Base-by-base conservation (phyloP, 1,140 invertebrate species). In the Zaprionus gabonicus region DNA sequence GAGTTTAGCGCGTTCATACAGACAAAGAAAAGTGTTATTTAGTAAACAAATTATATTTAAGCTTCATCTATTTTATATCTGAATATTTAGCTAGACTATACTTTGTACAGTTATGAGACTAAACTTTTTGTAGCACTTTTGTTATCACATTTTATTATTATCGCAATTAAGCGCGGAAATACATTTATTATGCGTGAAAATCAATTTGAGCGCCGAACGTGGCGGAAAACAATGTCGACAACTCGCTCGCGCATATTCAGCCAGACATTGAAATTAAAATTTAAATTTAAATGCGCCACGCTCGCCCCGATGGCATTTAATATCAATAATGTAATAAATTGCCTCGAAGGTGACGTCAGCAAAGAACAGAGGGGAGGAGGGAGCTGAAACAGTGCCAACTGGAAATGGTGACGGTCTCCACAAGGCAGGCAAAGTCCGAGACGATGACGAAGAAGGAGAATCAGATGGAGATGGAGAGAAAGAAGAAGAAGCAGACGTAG, bases 271-370 rank as follows among this genome's bases (percentile, higher is more conserved):
- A 15, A 49, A 64, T 71, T 74, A 41, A 58, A 64, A 78, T 78
- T 80, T 68, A 78, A 78, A 83, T 87, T 70, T 70, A 78, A 83
- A 75, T 83, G 58, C 72, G 77, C 58, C 46, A 25, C 59, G 46
- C 46, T 49, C 57, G 23, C 57, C 70, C 34, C 53, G 31, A 53
- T 17, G 34, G 67, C 71, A 86, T 82, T 87, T 83, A 83, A 88
- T 81, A 84, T 83, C 81, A 81, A 88, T 87, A 87, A 83, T 72
- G 81, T 75, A 78, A 87, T 88, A 88, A 88, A 87, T 87, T 72
- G 56, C 46, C 6, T 41, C 49, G 63, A 51, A 60, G 36, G 53
- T 70, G 49, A 76, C 44, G 55, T 65, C 68, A 68, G 25, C 34
- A 1, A 17, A 12, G 44, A 1, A 15, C 10, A 36, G 49, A 23